Conservation (phyloP, 2,113 vertebrate genomes). For the Oxyura jamaicensis region DNA sequence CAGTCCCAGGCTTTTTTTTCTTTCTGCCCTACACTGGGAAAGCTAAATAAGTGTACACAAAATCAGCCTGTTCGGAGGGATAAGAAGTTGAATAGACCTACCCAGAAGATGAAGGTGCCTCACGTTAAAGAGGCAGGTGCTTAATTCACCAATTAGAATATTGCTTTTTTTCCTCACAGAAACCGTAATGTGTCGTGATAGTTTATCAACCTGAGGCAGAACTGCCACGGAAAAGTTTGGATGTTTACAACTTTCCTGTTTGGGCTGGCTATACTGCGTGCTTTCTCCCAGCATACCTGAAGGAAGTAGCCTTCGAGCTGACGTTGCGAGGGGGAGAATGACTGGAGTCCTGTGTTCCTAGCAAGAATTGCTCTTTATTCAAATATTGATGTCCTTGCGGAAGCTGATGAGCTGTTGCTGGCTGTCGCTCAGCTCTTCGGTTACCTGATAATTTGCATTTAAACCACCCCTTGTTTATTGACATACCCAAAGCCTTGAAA, state of each 20-base stretch:
- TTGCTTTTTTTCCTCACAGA: background rate
- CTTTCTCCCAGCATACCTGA: background rate
- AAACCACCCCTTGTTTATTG: background rate
- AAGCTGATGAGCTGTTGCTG: conserved; percentile 7
- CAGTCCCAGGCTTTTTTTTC: background rate
- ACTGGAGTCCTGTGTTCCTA: background rate
- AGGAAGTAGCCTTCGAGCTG: conserved; percentile 9
- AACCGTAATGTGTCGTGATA: background rate
- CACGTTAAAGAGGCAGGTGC: background rate
- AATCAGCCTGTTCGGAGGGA: background rate
- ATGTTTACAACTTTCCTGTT: background rate
- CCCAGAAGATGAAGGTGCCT: background rate
- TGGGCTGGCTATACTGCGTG: background rate
- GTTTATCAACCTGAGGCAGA: background rate
- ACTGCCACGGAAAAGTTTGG: background rate
- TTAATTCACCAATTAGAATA: background rate
- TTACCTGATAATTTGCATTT: conserved; percentile 13
- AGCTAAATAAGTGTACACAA: background rate
- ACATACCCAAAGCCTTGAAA: background rate
- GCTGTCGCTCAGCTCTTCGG: background rate
- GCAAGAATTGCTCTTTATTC: conserved; percentile 9
- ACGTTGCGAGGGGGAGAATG: background rate
- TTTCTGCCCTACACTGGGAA: background rate
- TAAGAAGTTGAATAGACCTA: background rate
- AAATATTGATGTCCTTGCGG: conserved; percentile 30